Conservation (phyloP, 2,888 invertebrate species). For the Rhamphomyia laevipes region DNA sequence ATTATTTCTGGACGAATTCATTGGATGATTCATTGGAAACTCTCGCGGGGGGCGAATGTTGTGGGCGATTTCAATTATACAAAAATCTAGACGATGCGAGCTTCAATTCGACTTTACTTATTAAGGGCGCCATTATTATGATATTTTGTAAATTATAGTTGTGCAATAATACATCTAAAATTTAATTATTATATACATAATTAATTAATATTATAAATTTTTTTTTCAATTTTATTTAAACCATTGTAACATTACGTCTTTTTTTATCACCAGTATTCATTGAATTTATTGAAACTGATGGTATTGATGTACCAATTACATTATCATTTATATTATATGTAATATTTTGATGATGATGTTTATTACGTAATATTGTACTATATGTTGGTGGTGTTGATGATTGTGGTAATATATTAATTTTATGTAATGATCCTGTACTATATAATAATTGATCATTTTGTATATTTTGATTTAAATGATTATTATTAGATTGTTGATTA, state of each 20-base stretch:
- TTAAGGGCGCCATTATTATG: too few species aligned
- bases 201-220: too few species aligned
- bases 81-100: too few species aligned
- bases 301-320: neutral
- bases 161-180: too few species aligned
- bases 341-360: slow-evolving; percentile 1
- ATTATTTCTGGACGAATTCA: too few species aligned
- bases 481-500: neutral
- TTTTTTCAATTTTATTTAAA: too few species aligned
- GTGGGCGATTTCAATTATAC: too few species aligned
- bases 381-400: slow-evolving; percentile 26
- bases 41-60: too few species aligned
- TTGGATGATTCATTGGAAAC: too few species aligned
- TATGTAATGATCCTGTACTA: slow-evolving; percentile 2
- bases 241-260: slow-evolving; percentile 49
- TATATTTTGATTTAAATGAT: neutral
- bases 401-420: slow-evolving; percentile 6
- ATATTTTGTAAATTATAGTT: too few species aligned
- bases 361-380: slow-evolving; percentile 32
- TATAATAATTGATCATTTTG: slow-evolving; percentile 6
- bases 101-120: too few species aligned
- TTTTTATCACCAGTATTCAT: slow-evolving; percentile 39
- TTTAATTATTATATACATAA: too few species aligned
- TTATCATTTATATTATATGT: slow-evolving; percentile 1
- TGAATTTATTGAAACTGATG: neutral